Conservation (phyloP, 1,140 invertebrate genomes). For the Tribolium madens region DNA sequence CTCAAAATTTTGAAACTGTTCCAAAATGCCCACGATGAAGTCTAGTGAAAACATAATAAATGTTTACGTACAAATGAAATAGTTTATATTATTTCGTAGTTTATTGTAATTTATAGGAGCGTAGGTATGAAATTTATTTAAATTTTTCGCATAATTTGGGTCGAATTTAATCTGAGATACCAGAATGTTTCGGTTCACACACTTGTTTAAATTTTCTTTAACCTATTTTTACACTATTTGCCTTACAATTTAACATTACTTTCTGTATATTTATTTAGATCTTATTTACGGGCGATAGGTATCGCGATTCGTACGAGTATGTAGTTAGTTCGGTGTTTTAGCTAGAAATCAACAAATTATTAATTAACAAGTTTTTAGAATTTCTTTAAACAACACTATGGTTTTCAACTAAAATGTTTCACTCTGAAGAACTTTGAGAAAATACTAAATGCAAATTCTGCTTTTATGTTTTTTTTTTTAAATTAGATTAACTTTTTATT, state of each 20-base stretch:
- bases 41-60: too few relatives aligned
- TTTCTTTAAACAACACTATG: too few relatives aligned
- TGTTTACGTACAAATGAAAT: too few relatives aligned
- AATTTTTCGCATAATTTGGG: not conserved
- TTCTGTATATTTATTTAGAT: constrained; percentile 31
- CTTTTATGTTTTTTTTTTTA: too few relatives aligned
- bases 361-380: too few relatives aligned
- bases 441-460: too few relatives aligned
- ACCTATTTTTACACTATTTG: constrained; percentile 28
- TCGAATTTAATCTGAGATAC: not conserved
- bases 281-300: not conserved
- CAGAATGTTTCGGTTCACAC: constrained; percentile 17
- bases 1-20: not conserved
- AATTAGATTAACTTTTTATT: too few relatives aligned
- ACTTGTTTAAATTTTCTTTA: constrained; percentile 27
- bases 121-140: constrained; percentile 7
- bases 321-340: too few relatives aligned
- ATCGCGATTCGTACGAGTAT: too few relatives aligned
- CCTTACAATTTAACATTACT: constrained; percentile 21
- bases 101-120: not conserved
- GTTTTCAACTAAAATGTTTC: too few relatives aligned
- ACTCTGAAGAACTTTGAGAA: too few relatives aligned
- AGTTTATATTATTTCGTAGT: not conserved
- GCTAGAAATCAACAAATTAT: too few relatives aligned
- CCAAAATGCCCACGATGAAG: not conserved